Base-by-base conservation (phyloP, 2,797 vertebrate species). In the Onychomys leucogaster region DNA sequence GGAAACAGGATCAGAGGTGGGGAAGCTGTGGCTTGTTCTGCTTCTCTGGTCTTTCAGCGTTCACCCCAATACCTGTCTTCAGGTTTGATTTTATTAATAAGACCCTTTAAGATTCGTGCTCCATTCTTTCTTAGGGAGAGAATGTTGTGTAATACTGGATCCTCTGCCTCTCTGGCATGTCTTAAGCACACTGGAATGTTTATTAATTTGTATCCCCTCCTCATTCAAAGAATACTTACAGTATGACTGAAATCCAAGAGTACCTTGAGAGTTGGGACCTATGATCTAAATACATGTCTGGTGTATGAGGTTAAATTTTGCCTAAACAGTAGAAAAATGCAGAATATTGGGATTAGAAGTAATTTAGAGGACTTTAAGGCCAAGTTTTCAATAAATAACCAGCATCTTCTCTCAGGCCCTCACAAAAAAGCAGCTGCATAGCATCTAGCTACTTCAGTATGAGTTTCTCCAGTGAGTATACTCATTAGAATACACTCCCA, bases 111-210 rank as follows among this genome's bases (percentile, higher is more conserved):
- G n/a, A n/a, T n/a, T n/a, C n/a, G n/a, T n/a, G n/a, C n/a, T n/a
- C n/a, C 87, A 96, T 96, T 97, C 97, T 75, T 98, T 98, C 98
- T 71, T 61, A 23, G 4, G 25, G 84, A 94, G 95, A 97, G 94
- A 93, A 83, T 91, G 96, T 91, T 83, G 69, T 73, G 29, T 90
- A 95, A 94, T 92, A 81, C 94, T 90, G 92, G 71, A 75, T 46
- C 12, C 80, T 41, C 52, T 94, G 75, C 81, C 63, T 80, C 1
- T 19, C 41, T 94, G n/a, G 76, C 82, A 80, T 92, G 55, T 21
- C 32, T 77, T 69, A 83, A 73, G 85, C 52, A 77, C 49, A 65
- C 52, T 76, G 52, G 67, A n/a, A 0, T 80, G 2, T 57, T 89
- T 93, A 89, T 57, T 37, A 91, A 83, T 89, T 41, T 37, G 49